Conservation (phyloP, 2,113 vertebrate genomes). For the Oxyura jamaicensis region DNA sequence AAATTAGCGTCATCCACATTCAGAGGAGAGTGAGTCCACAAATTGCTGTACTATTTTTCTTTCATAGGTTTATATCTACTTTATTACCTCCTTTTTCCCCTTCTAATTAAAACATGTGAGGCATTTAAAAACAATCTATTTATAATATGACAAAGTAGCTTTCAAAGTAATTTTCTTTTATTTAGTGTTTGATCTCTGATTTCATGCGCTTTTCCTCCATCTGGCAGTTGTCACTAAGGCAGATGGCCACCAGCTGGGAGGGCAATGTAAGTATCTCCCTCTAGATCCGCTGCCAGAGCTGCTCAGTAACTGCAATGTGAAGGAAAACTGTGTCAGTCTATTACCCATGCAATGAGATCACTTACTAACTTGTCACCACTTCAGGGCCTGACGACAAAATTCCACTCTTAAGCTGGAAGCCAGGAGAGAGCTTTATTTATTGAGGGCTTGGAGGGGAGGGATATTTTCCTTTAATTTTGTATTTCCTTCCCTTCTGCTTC, state of each 20-base stretch:
- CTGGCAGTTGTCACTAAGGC: conserved; percentile 82
- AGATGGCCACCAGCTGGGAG: conserved; percentile 84
- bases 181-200: conserved; percentile 76
- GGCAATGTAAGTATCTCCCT: conserved; percentile 63
- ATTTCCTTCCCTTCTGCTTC: not conserved
- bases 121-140: conserved; percentile 70
- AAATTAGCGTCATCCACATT: conserved; percentile 63
- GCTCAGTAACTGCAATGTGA: conserved; percentile 59
- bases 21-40: not conserved
- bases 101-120: conserved; percentile 73
- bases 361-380: conserved; percentile 60
- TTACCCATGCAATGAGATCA: conserved; percentile 14
- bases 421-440: not conserved
- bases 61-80: not conserved
- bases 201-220: conserved; percentile 75
- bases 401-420: not conserved
- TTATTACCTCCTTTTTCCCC: conserved; percentile 8
- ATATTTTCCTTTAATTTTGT: not conserved
- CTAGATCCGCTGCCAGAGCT: conserved; percentile 47
- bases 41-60: not conserved
- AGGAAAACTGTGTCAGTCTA: conserved; percentile 30
- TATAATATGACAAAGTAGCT: conserved; percentile 74
- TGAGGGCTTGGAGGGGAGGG: not conserved
- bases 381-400: not conserved
- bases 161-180: conserved; percentile 78